Evolutionary conservation across 1,140 invertebrate species (phyloP).

Genomic region (Sycobia sp.): DNA sequence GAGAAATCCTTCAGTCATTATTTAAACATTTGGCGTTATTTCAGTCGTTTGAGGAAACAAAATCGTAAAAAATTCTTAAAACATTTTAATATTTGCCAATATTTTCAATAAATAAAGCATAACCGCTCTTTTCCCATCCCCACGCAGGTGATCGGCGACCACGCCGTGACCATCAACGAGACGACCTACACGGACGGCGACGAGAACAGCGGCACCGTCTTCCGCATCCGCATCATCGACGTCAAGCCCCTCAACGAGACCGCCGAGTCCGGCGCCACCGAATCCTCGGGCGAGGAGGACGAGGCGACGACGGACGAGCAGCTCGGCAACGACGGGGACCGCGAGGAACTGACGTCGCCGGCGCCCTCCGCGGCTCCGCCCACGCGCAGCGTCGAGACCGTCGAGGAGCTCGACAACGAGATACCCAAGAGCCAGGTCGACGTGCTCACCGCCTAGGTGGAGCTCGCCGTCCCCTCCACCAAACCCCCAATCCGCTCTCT

Average conservation of each 20-base stretch:
- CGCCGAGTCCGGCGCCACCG: constrained; percentile 36
- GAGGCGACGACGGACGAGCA: background rate
- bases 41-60: too few relatives aligned
- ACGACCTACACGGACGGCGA: constrained; percentile 61
- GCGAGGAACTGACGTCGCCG: constrained; percentile 29
- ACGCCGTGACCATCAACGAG: constrained; percentile 66
- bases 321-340: background rate
- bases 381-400: constrained; percentile 48
- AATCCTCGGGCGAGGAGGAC: background rate
- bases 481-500: too few relatives aligned
- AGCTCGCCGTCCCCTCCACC: too few relatives aligned
- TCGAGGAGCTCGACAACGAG: constrained; percentile 54
- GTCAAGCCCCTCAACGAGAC: constrained; percentile 58
- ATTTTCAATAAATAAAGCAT: too few relatives aligned
- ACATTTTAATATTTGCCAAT: too few relatives aligned
- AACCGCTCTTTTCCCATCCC: too few relatives aligned
- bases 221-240: constrained; percentile 63
- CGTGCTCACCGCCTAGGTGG: constrained; percentile 20
- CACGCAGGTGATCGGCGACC: constrained; percentile 65
- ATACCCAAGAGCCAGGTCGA: constrained; percentile 53
- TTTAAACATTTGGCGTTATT: too few relatives aligned
- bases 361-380: too few relatives aligned
- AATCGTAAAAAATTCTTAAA: too few relatives aligned
- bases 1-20: too few relatives aligned
- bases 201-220: constrained; percentile 53